A percentile compares a stretch with the other conserved stretches of the same genome.
Conservation (phyloP, 2,797 vertebrate species). For the Hybognathus amarus region DNA sequence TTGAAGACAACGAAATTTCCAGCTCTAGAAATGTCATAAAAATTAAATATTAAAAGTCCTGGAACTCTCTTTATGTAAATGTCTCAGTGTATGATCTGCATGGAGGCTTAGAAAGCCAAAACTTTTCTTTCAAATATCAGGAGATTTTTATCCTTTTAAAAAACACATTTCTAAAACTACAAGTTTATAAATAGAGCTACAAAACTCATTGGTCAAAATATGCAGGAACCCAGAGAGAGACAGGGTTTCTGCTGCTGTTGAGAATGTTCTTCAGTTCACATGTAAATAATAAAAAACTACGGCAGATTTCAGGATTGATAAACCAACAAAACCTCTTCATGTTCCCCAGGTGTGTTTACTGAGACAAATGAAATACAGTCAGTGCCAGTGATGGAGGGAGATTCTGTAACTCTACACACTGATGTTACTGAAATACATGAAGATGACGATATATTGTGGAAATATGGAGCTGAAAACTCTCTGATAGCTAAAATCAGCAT, state of each 20-base stretch:
- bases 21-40: neutral
- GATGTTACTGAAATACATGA: neutral
- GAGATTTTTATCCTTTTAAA: neutral
- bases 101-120: neutral
- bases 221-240: neutral
- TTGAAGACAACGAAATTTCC: neutral
- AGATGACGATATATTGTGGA: rapidly evolving
- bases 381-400: slow-evolving; percentile 5
- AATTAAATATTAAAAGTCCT: neutral
- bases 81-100: neutral
- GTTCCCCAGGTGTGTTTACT: neutral
- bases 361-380: neutral
- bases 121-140: neutral
- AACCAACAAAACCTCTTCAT: neutral
- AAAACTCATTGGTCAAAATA: neutral
- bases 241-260: neutral
- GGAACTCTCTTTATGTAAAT: neutral
- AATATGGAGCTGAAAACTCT: neutral
- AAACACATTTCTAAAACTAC: neutral
- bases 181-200: neutral
- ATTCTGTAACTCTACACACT: neutral
- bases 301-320: neutral
- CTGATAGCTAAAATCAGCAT: rapidly evolving
- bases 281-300: neutral
- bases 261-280: neutral